Evolutionary conservation across 2,888 invertebrate species (phyloP).

Genomic region (Protula sp.): DNA sequence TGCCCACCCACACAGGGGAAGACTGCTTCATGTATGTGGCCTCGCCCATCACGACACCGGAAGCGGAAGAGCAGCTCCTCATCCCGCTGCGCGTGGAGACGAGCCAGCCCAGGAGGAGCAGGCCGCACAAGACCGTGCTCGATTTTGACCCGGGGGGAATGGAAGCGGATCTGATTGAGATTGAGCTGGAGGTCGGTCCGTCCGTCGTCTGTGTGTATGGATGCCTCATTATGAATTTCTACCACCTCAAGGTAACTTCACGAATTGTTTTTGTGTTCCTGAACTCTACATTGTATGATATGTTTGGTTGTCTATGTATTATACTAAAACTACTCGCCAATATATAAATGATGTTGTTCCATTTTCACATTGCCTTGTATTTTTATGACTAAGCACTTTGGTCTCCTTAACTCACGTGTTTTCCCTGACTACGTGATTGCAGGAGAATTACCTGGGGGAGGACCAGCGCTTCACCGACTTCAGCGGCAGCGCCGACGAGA

Average conservation of each 20-base stretch:
- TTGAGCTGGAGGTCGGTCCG: conserved; percentile 91
- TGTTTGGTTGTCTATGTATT: not conserved
- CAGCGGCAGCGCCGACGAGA: conserved; percentile 44
- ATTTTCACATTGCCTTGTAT: too few relatives aligned
- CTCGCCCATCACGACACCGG: conserved; percentile 71
- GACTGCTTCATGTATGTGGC: not conserved
- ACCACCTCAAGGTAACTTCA: conserved; percentile 16
- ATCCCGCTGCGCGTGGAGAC: conserved; percentile 88
- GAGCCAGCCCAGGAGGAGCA: not conserved
- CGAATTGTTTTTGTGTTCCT: not conserved
- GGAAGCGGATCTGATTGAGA: conserved; percentile 79
- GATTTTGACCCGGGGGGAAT: conserved; percentile 83
- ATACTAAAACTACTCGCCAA: too few relatives aligned
- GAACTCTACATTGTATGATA: not conserved
- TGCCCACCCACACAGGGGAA: too few relatives aligned
- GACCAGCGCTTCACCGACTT: conserved; percentile 91
- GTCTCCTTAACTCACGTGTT: too few relatives aligned
- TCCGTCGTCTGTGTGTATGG: conserved; percentile 88
- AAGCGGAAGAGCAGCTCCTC: conserved; percentile 84
- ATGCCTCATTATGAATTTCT: conserved; percentile 63
- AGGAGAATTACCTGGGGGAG: conserved; percentile 96
- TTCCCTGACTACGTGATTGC: conserved; percentile 14
- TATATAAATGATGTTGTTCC: too few relatives aligned
- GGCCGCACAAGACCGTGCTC: not conserved
- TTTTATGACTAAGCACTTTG: too few relatives aligned